Base-by-base conservation (phyloP, 2,888 invertebrate genomes). In the Conistra vaccinii region DNA sequence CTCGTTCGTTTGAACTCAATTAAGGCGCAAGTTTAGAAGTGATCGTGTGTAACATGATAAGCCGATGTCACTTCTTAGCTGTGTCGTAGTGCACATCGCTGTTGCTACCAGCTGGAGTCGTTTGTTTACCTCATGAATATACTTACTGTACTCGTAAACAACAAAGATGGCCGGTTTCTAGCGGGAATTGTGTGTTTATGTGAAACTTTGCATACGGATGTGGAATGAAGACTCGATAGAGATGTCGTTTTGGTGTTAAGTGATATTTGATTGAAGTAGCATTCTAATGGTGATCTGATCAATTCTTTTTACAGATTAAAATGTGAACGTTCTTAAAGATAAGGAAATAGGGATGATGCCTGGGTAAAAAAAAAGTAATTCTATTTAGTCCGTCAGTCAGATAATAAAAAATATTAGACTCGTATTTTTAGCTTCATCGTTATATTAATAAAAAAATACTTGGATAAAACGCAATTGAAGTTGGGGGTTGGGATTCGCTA, bases 101-200 rank as follows among this genome's bases (percentile, higher is more conserved):
- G 61, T 66, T 55, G 51, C 60, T 45, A 29, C 60, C 60, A 48
- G 62, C 76, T 76, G 76, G 42, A 62, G 60, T 76, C 53, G 35
- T 48, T n/a, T 81, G 48, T 78, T 66, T 82, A 73, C 78, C 58
- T 81, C 78, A 69, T 78, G 69, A 73, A 66, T 83, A 83, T 68
- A 70, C 82, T 76, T 81, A 80, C 77, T 32, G 81, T 58, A 26
- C 45, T 48, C 53, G 53, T 55, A 58, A 69, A 62, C 32, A 68
- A 61, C 62, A 70, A 76, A 79, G 57, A 55, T 61, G 63, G 57
- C 58, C 63, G 39, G 67, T 80, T 70, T 62, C 32, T 58, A 53
- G 51, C 57, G 57, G 23, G 53, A 74, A 69, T 80, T 57, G 17
- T 66, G 6, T 55, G 29, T 67, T 62, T 35, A 69, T 67, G 26